Evolutionary conservation across 2,888 invertebrate genomes (phyloP).

Genomic region (Chromoteleia sp.): DNA sequence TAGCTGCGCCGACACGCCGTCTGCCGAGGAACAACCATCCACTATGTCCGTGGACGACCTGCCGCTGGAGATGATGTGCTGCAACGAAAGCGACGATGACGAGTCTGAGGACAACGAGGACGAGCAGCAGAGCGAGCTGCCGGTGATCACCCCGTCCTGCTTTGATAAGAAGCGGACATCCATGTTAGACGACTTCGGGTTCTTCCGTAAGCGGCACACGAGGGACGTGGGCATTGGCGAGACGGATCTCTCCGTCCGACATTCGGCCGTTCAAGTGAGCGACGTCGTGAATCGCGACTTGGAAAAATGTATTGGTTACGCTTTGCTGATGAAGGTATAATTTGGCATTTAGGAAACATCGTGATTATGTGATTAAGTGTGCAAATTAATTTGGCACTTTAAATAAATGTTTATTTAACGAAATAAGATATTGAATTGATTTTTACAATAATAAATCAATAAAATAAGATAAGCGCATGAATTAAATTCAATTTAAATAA

Average conservation of each 20-base stretch:
- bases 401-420: too few species aligned
- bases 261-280: slow-evolving; percentile 77
- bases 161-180: slow-evolving; percentile 62
- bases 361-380: too few species aligned
- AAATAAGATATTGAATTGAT: neutral
- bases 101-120: slow-evolving; percentile 78
- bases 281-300: slow-evolving; percentile 77
- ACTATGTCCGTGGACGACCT: neutral
- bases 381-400: too few species aligned
- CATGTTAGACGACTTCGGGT: slow-evolving; percentile 70
- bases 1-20: neutral
- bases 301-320: slow-evolving; percentile 80
- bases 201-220: slow-evolving; percentile 73
- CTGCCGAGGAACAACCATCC: neutral
- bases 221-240: slow-evolving; percentile 74
- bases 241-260: slow-evolving; percentile 45
- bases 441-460: too few species aligned
- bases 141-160: slow-evolving; percentile 1
- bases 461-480: too few species aligned
- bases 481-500: too few species aligned
- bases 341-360: too few species aligned
- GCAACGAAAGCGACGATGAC: slow-evolving; percentile 77
- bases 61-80: slow-evolving; percentile 78
- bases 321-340: slow-evolving; percentile 73
- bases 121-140: neutral